phyloP scores from a whole-genome alignment of 2,113 vertebrate species.

The Hippocampus guttulatus region DNA sequence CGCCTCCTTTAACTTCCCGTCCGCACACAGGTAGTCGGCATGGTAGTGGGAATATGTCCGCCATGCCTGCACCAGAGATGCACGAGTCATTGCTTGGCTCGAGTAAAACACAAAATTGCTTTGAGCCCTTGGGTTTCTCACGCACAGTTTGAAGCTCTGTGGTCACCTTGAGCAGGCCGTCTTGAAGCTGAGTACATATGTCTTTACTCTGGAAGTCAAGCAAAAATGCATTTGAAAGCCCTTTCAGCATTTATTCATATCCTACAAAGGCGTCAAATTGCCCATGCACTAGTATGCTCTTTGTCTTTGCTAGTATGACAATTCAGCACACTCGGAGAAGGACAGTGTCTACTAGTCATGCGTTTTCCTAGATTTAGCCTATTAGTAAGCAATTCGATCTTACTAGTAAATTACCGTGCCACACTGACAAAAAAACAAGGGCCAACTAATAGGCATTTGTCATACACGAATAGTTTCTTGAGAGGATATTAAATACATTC shows the following conservation, averaged over 20 bases:
- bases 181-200: conserved; percentile 79
- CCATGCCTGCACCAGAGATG: conserved; percentile 71
- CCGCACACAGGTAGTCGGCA: conserved; percentile 73
- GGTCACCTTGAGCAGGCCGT: conserved; percentile 81
- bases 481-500: too few species aligned
- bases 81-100: conserved; percentile 6
- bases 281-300: too few species aligned
- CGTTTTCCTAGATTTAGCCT: too few species aligned
- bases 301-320: too few species aligned
- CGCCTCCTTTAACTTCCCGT: conserved; percentile 83
- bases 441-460: not conserved
- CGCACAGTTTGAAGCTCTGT: conserved; percentile 82
- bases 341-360: too few species aligned
- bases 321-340: too few species aligned
- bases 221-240: too few species aligned
- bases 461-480: not conserved
- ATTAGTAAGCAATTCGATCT: too few species aligned
- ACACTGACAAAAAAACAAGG: not conserved
- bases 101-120: conserved; percentile 4
- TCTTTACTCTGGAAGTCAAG: conserved; percentile 78
- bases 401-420: too few species aligned
- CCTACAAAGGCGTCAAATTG: not conserved
- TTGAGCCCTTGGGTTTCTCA: conserved; percentile 14
- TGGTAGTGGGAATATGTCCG: conserved; percentile 83
- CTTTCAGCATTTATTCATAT: not conserved